These are phyloP conservation scores for Anser cygnoides DNA, from an alignment of 2,113 vertebrate species.

Conservation along the genomic window DNA sequence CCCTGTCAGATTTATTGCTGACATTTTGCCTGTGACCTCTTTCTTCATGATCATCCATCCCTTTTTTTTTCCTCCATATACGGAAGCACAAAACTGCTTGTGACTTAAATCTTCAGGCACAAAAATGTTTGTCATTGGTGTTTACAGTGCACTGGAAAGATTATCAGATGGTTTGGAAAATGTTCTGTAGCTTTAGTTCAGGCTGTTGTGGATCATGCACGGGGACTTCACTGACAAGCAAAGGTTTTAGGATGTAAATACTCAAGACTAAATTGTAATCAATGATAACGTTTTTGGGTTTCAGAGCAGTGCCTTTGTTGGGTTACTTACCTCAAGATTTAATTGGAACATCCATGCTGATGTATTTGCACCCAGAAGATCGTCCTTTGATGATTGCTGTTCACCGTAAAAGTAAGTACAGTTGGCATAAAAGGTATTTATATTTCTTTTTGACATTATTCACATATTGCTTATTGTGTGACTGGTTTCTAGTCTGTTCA, in stretches of 20 bases:
- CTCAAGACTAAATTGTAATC: neutral
- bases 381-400: conserved; percentile 84
- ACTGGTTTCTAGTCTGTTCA: neutral
- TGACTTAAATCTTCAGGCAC: neutral
- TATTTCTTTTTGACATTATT: neutral
- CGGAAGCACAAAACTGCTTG: neutral
- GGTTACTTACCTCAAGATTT: conserved; percentile 93
- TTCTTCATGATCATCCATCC: neutral
- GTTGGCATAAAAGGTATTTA: neutral
- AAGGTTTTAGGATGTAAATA: neutral
- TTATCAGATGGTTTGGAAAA: neutral
- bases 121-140: neutral
- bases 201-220: fast-evolving
- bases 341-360: conserved; percentile 85
- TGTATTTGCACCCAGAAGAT: conserved; percentile 87
- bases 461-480: neutral
- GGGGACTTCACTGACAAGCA: neutral
- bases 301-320: conserved; percentile 90
- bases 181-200: neutral
- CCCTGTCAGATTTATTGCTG: neutral
- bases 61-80: neutral
- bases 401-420: conserved; percentile 84
- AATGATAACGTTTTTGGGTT: neutral
- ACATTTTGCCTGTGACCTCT: fast-evolving
- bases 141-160: neutral